Percentiles rank a stretch among this genome's conserved stretches.
Evolutionary conservation across 2,888 invertebrate species (phyloP).

Genomic region (Drosophila rellima): DNA sequence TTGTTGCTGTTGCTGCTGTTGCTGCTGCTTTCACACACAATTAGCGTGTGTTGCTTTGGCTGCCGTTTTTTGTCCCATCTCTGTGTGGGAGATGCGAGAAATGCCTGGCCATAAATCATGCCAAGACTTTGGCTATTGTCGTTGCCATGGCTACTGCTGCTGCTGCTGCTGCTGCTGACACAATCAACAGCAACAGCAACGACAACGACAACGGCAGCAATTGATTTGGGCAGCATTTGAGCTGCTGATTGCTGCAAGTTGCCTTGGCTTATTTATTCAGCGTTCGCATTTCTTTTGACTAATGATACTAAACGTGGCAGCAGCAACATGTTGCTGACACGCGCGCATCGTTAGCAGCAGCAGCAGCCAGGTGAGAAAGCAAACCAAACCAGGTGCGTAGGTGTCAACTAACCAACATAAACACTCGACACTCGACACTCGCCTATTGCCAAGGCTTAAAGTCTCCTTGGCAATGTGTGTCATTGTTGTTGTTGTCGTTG

Average conservation of each 20-base stretch:
- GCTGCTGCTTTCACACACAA: constrained; percentile 73
- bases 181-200: constrained; percentile 48
- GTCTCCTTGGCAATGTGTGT: constrained; percentile 23
- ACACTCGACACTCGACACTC: constrained; percentile 37
- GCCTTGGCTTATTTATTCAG: constrained; percentile 55
- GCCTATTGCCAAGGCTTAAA: constrained; percentile 33
- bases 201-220: constrained; percentile 65
- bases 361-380: constrained; percentile 44
- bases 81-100: constrained; percentile 60
- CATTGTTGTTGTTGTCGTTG: constrained; percentile 43
- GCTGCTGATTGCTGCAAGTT: constrained; percentile 68
- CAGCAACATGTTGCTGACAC: constrained; percentile 70
- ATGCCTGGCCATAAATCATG: constrained; percentile 76
- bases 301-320: constrained; percentile 77
- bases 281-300: constrained; percentile 67
- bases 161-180: constrained; percentile 48
- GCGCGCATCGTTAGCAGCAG: constrained; percentile 78
- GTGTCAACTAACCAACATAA: constrained; percentile 55
- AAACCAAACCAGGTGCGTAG: constrained; percentile 49
- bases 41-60: constrained; percentile 63
- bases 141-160: constrained; percentile 18
- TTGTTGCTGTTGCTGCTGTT: constrained; percentile 31
- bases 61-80: constrained; percentile 32
- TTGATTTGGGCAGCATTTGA: constrained; percentile 83
- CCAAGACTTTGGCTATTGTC: constrained; percentile 66